Conservation (phyloP, 2,888 invertebrate species). For the Cantharis nigra region DNA sequence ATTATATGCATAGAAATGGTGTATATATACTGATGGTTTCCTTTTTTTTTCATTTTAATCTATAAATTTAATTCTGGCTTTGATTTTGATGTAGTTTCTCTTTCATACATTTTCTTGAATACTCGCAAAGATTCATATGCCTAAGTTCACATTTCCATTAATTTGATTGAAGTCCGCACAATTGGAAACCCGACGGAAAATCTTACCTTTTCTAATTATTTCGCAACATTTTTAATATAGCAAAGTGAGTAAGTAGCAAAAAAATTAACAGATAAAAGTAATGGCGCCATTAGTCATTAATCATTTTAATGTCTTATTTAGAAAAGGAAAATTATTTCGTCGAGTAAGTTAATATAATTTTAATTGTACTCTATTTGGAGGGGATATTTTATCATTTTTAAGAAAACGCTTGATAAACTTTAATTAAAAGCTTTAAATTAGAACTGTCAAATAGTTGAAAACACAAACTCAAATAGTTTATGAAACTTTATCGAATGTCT, state of each 20-base stretch:
- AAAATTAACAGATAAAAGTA: background rate
- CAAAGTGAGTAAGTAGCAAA: background rate
- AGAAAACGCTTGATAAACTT: background rate
- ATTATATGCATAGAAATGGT: too few relatives aligned
- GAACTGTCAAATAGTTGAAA: slow-evolving; percentile 13
- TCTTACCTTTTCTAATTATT: background rate
- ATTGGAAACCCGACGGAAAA: background rate
- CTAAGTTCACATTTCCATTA: background rate
- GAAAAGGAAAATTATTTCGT: background rate
- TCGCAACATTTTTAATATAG: background rate
- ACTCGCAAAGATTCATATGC: background rate
- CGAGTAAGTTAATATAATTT: background rate
- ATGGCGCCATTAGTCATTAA: background rate
- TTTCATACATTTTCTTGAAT: background rate
- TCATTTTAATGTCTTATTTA: background rate
- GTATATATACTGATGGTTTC: background rate
- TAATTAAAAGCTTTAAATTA: background rate
- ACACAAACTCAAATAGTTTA: slow-evolving; percentile 11
- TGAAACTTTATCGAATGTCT: slow-evolving; percentile 14
- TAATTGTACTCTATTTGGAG: background rate
- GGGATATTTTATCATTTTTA: background rate
- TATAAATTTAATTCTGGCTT: background rate
- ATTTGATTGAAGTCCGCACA: background rate
- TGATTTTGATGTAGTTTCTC: background rate
- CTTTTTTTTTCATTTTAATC: background rate